Base-by-base conservation (phyloP, 2,797 vertebrate species). In the Eulemur rubriventer region DNA sequence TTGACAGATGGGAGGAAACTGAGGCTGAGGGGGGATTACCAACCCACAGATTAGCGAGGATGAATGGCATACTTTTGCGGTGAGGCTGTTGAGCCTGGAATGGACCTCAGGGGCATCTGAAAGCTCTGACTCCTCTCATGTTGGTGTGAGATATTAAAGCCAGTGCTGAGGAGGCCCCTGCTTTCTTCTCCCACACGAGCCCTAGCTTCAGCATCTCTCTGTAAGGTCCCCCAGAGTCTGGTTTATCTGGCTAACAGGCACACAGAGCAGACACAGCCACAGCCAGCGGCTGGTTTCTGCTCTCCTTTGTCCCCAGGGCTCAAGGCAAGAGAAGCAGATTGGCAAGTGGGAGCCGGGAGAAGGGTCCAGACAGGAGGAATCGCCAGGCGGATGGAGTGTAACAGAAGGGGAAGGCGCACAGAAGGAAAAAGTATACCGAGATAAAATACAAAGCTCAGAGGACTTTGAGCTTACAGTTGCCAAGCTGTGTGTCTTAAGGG, bases 91-190 rank as follows among this genome's bases (percentile, higher is more conserved):
- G 43, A 61, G 48, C 28, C 48, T n/a, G 30, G 80, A 84, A 38
- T 75, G 50, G 4, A 52, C 38, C 70, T 70, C 38, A 22, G 4
- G 7, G 43, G 28, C 9, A 9, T 16, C 30, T 7, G 13, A 78
- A 75, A 38, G 14, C 17, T 55, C 61, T 11, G 33, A 26, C n/a
- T 59, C 59, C n/a, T 43, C 10, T 6, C 26, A 41, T 30, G 4
- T n/a, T 78, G 1, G 22, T 35, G 61, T 28, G 20, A 90, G 26
- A 20, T 38, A 16, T 18, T 46, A 5, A n/a, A 5, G 7, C 59
- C 50, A 1, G 48, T 33, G 57, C 22, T 80, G 20, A 33, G 0
- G 22, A 7, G 48, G 41, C 22, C 4, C 6, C 8, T 2, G 0
- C 26, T 41, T 22, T 59, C 22, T 78, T 50, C 28, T 67, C 65